Evolutionary conservation across 2,113 vertebrate genomes (phyloP), one percentile per base, ranked within the genome.

Genomic region (Tapirus terrestris): DNA sequence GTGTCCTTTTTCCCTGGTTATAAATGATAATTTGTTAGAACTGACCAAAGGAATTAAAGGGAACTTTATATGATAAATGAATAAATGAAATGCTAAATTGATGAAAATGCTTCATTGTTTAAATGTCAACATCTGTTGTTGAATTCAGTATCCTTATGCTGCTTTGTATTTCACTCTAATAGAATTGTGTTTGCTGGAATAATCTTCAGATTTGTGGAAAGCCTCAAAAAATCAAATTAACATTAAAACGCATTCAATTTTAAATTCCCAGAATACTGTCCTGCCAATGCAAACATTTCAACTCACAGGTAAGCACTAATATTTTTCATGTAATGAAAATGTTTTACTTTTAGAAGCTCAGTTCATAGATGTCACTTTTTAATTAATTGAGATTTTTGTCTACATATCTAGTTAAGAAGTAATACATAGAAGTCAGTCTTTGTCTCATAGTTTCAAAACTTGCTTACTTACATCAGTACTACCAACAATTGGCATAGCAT

Each of bases 1-100:
- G 0, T 75, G 14, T 70, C 25, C 14, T 14, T 87, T 94, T 89
- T 17, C 1, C 7, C 6, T 53, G 6, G 60, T 4, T 80, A 16
- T 6, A 97, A 97, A 67, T 72, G 79, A 14, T 94, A 97, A 75
- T 94, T 94, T 45, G 61, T 77, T 90, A 65, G 18, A 98, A 92
- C 1, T 83, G 56, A 89, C 6, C 84, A 92, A 95, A 97, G 61
- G 5, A 67, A 80, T 92, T 65, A 2, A 86, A 87, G 5, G 20
- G 0, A 97, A 25, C 29, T 70, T 84, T 77, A 84, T 3, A 60
- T 60, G 77, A 68, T 83, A 36, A 84, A 23, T 75, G 6, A 91
- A 91, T 92, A 79, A 65, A 39, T 83, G 81, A 79, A 97, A 90
- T 97, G 13, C 4, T 63, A 94, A 94, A 96, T 56, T 0, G 0